These are phyloP conservation scores for Autographa gamma DNA, from an alignment of 2,888 invertebrate species.

Conservation along the genomic window DNA sequence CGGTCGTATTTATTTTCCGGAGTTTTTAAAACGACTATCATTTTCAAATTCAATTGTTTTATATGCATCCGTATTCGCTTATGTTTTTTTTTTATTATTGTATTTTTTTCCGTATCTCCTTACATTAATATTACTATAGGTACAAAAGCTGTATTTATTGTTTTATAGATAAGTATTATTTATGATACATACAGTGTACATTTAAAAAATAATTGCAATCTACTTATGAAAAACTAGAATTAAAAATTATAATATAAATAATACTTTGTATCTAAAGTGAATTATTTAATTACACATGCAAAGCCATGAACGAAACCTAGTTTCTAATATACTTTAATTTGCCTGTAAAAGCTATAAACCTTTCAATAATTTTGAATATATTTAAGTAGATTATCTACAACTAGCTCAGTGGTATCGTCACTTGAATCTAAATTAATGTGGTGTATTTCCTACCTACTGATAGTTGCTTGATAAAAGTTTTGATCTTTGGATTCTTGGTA, in stretches of 20 bases:
- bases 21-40: not conserved
- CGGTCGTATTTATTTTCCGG: not conserved
- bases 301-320: not conserved
- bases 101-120: too few relatives aligned
- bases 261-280: too few relatives aligned
- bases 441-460: slow-evolving; percentile 12
- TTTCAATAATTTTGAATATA: slow-evolving; percentile 23
- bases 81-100: too few relatives aligned
- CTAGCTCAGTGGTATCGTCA: slow-evolving; percentile 16
- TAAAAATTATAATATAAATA: too few relatives aligned
- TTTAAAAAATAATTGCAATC: too few relatives aligned
- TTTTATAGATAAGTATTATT: too few relatives aligned
- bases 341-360: slow-evolving; percentile 19
- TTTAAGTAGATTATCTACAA: slow-evolving; percentile 21
- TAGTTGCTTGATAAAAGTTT: not conserved
- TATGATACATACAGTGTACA: too few relatives aligned
- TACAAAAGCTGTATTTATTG: too few relatives aligned
- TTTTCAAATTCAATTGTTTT: not conserved
- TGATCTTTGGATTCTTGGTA: slow-evolving; percentile 13
- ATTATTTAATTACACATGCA: too few relatives aligned
- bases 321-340: slow-evolving; percentile 12
- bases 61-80: too few relatives aligned
- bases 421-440: slow-evolving; percentile 17
- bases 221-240: too few relatives aligned
- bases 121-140: too few relatives aligned